Evolutionary conservation across 2,797 vertebrate genomes (phyloP), one percentile per base, ranked within the genome.

Genomic region (Rhinella marina): DNA sequence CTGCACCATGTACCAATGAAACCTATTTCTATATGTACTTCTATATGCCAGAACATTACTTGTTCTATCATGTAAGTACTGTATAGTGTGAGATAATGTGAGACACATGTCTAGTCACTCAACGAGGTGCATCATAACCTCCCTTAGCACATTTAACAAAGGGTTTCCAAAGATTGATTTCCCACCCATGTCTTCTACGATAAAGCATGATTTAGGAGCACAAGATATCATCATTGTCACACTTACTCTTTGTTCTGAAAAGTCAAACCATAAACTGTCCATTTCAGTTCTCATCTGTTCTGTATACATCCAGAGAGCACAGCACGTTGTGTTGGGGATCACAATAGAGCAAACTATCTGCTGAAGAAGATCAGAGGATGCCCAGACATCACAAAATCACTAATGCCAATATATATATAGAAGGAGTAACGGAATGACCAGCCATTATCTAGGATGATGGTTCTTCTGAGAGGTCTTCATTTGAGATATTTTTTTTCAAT

Each of bases 201-300:
- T 16, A 79, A 79, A 29, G 17, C n/a, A 79, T 16, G 52, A 16
- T 79, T 76, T 76, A 50, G 27, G 3, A 79, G 25, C 23, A 79
- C 16, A 56, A 41, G 12, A 68, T n/a, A 41, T 17, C 27, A 70
- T 52, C 52, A 72, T 57, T 57, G 19, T 27, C 4, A 41, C 52
- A 73, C 68, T 73, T 59, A 73, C 68, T 84, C 66, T 59, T 70
- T 73, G 68, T 9, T 75, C 68, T 59, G 73, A 27, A 29, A 83
- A 21, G 50, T n/a, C 66, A 78, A 86, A 16, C 61, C 50, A 16
- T 23, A 27, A 68, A 64, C 48, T 66, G 19, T 68, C 61, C 84
- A 29, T 78, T 68, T 86, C 48, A 85, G 56, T 17, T 59, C 78
- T 80, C 56, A 41, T 41, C 17, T 80, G 3, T 32, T 41, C 2